Base-by-base conservation (phyloP, 2,797 vertebrate genomes). In the Fringilla coelebs region DNA sequence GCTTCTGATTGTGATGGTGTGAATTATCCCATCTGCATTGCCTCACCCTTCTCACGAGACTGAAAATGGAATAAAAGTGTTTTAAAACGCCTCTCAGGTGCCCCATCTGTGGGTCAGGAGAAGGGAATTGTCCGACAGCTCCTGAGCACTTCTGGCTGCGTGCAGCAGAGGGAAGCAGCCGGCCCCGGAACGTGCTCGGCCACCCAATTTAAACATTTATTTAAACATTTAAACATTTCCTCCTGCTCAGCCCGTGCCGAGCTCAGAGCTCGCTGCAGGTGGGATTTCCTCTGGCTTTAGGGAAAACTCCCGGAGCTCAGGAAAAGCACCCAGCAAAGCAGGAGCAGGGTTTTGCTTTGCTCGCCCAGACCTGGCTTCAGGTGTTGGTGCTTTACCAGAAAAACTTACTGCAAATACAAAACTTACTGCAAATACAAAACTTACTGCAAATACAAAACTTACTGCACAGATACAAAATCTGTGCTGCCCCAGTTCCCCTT, bases 131-230 rank as follows among this genome's bases (percentile, higher is more conserved):
- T 54, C 52, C 52, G 31, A 21, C 19, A 32, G 19, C 20, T n/a
- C 13, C 43, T 31, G 2, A 40, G 76, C 84, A 70, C 9, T 96
- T 61, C 81, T 10, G 57, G 85, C 3, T 66, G 4, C 8, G 3
- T 7, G 76, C 96, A 84, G 94, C 88, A 96, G 96, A 91, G 95
- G 96, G 95, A 90, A 43, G 95, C 94, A 93, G 88, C 38, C 43
- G 40, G 94, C 93, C 2, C 83, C 0, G 32, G 16, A 78, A n/a
- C 22, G n/a, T 2, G 45, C 29, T 7, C 17, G 45, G 43, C 41
- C 71, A 11, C 15, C 3, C 41, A 11, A 3, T 17, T 18, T 3
- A 2, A 3, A 1, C 24, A 5, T 10, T 40, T 25, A n/a, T n/a
- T n/a, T n/a, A n/a, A n/a, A n/a, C n/a, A 3, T 17, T 18, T 3